These are phyloP conservation scores for Noturus placidus DNA, from an alignment of 2,113 vertebrate species.

Conservation along the genomic window DNA sequence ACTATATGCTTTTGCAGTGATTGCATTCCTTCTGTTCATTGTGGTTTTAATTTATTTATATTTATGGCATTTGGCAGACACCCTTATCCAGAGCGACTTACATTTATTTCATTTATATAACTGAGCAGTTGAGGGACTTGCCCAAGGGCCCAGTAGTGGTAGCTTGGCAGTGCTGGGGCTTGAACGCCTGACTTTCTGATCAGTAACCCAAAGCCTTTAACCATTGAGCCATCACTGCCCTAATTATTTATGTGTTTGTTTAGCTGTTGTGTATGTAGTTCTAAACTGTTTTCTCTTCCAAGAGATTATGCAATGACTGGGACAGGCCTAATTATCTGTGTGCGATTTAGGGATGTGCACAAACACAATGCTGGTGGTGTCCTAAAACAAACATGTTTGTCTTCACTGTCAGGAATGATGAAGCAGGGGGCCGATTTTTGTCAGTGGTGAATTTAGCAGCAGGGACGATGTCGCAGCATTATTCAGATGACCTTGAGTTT, in stretches of 20 bases:
- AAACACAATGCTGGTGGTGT: neutral
- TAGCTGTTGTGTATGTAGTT: neutral
- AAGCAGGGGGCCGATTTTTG: neutral
- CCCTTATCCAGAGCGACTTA: too few species aligned
- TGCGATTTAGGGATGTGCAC: neutral
- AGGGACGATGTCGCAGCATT: slow-evolving; percentile 13
- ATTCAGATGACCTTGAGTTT: slow-evolving; percentile 47
- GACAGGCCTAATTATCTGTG: neutral
- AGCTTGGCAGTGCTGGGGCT: too few species aligned
- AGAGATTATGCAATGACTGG: neutral
- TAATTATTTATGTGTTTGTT: neutral
- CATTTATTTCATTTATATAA: too few species aligned
- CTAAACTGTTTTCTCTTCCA: neutral
- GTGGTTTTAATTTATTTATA: neutral
- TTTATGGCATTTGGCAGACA: too few species aligned
- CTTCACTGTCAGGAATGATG: neutral
- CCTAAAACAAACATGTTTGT: slow-evolving; percentile 24
- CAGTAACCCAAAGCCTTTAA: too few species aligned
- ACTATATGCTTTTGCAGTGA: neutral
- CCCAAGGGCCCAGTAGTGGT: too few species aligned
- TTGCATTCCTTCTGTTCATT: neutral
- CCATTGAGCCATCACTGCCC: too few species aligned
- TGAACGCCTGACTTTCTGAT: too few species aligned
- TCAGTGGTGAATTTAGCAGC: slow-evolving; percentile 11
- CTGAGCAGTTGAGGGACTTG: too few species aligned